phyloP scores from a whole-genome alignment of 2,888 invertebrate species.

The Folsomia candida region DNA sequence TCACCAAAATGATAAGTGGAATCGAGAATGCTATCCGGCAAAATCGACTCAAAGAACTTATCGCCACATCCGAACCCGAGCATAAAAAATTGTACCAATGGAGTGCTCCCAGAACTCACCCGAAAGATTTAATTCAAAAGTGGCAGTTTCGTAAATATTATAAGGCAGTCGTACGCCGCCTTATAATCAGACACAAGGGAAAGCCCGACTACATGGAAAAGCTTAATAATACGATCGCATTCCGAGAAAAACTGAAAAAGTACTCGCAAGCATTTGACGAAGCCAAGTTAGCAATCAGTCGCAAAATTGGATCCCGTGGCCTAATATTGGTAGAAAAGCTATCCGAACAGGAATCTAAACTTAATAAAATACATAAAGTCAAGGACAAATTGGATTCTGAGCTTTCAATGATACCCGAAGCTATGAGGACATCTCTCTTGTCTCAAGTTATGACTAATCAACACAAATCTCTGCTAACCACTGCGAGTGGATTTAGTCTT shows the following conservation, averaged over 20 bases:
- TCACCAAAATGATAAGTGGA: conserved; percentile 15
- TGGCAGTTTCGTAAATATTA: conserved; percentile 15
- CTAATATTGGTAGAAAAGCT: conserved; percentile 11
- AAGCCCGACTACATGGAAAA: conserved; percentile 18
- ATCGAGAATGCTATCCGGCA: conserved; percentile 29
- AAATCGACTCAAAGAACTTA: conserved; percentile 24
- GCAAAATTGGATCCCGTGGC: conserved; percentile 32
- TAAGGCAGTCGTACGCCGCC: conserved; percentile 22
- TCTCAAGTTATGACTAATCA: not conserved
- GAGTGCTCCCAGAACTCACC: conserved; percentile 30
- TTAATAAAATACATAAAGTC: not conserved
- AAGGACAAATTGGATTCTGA: not conserved
- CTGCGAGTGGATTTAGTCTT: not conserved
- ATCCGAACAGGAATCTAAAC: conserved; percentile 7
- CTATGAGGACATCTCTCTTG: not conserved
- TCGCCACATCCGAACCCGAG: conserved; percentile 28
- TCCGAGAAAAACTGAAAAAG: conserved; percentile 25
- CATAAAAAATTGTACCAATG: conserved; percentile 37
- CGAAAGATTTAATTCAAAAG: conserved; percentile 27
- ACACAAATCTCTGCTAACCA: too few species aligned
- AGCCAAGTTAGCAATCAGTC: conserved; percentile 27
- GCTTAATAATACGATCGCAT: conserved; percentile 12
- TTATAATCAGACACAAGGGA: conserved; percentile 22
- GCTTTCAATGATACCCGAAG: not conserved
- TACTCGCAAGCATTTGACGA: conserved; percentile 33